A percentile compares a stretch with the other conserved stretches of the same genome.
These are phyloP conservation scores for Leistus spinibarbis DNA, from an alignment of 2,888 invertebrate genomes.

Conservation along the genomic window DNA sequence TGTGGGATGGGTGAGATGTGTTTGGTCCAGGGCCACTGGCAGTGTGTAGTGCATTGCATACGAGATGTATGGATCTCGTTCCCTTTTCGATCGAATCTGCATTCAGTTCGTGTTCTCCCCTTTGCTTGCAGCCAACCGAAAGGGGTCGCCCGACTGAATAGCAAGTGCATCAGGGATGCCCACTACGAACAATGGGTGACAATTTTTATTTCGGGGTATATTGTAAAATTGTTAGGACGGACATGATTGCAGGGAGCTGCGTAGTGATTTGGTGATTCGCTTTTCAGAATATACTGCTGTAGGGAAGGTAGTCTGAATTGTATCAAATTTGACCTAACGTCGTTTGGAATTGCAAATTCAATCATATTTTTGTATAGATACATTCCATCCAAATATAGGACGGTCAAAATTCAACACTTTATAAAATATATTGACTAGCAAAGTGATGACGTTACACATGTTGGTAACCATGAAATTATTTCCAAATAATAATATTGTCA, in stretches of 20 bases:
- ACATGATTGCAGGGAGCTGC: background rate
- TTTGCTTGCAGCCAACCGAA: background rate
- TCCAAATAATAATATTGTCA: too few relatives aligned
- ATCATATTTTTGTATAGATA: background rate
- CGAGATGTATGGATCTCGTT: background rate
- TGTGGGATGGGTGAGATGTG: background rate
- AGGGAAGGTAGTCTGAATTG: background rate
- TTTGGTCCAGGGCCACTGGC: slow-evolving; percentile 9
- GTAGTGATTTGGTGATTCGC: background rate
- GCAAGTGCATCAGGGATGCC: slow-evolving; percentile 6
- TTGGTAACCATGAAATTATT: too few relatives aligned
- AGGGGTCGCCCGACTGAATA: background rate
- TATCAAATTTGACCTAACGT: background rate
- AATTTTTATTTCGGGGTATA: background rate
- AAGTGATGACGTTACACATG: too few relatives aligned
- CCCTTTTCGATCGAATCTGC: background rate
- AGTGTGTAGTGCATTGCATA: slow-evolving; percentile 17
- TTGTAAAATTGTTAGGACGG: background rate
- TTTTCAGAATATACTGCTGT: background rate
- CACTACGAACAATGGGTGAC: slow-evolving; percentile 2
- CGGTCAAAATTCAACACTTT: too few relatives aligned
- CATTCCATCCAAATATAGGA: too few relatives aligned
- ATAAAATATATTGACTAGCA: too few relatives aligned
- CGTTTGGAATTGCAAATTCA: background rate
- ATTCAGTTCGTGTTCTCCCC: background rate